Conservation (phyloP, 1,140 invertebrate species). For the Chymomyza costata region DNA sequence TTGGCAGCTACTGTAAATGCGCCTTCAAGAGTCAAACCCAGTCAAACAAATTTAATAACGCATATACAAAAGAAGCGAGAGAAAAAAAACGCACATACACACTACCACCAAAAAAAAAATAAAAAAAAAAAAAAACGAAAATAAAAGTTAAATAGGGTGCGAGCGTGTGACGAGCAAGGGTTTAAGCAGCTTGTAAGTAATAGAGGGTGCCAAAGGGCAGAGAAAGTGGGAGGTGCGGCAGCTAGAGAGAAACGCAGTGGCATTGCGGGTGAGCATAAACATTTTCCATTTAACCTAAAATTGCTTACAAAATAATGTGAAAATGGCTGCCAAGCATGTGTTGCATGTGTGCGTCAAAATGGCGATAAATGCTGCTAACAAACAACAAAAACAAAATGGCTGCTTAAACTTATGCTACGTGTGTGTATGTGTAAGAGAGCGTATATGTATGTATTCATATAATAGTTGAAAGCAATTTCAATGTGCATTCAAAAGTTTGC, state of each 20-base stretch:
- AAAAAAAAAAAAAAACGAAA: slow-evolving; percentile 33
- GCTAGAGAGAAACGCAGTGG: background rate
- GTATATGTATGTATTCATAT: slow-evolving; percentile 33
- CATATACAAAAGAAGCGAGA: slow-evolving; percentile 30
- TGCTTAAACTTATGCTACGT: background rate
- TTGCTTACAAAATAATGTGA: slow-evolving; percentile 73
- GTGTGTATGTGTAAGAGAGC: too few species aligned
- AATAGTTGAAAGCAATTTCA: slow-evolving; percentile 8
- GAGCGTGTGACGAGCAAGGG: slow-evolving; percentile 45
- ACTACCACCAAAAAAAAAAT: slow-evolving; percentile 17
- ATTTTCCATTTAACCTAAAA: slow-evolving; percentile 72
- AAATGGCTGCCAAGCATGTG: slow-evolving; percentile 69
- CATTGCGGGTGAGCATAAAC: slow-evolving; percentile 50
- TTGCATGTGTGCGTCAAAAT: slow-evolving; percentile 61
- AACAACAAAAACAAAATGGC: slow-evolving; percentile 23
- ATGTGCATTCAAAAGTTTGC: slow-evolving; percentile 30
- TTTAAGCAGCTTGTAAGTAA: background rate
- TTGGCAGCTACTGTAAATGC: background rate
- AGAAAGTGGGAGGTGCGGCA: slow-evolving; percentile 1
- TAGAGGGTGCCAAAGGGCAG: background rate
- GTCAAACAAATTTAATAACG: slow-evolving; percentile 60
- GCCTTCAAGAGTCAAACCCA: slow-evolving; percentile 26
- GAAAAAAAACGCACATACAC: too few species aligned
- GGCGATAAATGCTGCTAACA: slow-evolving; percentile 69
- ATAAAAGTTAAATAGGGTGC: slow-evolving; percentile 65